A percentile compares a stretch with the other conserved stretches of the same genome.
Evolutionary conservation across 1,140 invertebrate species (phyloP).

Genomic region (Meloidogyne hapla): DNA sequence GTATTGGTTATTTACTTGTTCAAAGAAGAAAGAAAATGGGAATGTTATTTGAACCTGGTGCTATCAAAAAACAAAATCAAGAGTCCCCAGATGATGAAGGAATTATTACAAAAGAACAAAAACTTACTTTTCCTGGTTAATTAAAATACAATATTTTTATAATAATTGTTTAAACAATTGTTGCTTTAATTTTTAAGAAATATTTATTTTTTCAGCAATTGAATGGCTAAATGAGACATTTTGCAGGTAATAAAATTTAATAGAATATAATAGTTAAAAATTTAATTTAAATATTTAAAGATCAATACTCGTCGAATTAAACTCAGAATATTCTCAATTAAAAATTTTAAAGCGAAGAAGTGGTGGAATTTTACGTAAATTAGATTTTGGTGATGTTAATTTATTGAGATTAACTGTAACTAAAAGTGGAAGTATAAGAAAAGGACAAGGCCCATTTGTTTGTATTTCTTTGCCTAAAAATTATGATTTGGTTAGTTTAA

Average conservation of each 20-base stretch:
- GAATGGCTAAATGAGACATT: constrained; percentile 93
- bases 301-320: constrained; percentile 81
- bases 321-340: constrained; percentile 71
- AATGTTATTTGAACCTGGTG: constrained; percentile 56
- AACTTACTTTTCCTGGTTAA: constrained; percentile 64
- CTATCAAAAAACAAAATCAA: constrained; percentile 5
- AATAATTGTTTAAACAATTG: no score
- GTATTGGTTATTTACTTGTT: constrained; percentile 86
- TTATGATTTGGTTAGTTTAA: constrained; percentile 76
- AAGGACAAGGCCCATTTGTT: constrained; percentile 78
- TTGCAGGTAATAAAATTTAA: constrained; percentile 66
- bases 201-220: constrained; percentile 53
- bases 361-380: constrained; percentile 60
- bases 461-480: constrained; percentile 82
- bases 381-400: constrained; percentile 73
- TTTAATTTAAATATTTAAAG: constrained; percentile 65
- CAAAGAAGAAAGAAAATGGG: constrained; percentile 84
- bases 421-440: constrained; percentile 73
- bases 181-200: background rate
- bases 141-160: no score
- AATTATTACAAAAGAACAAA: constrained; percentile 39
- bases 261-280: no score
- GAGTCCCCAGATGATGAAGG: constrained; percentile 10
- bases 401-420: constrained; percentile 71
- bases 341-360: constrained; percentile 81